Percentiles rank a stretch among this genome's conserved stretches.
These are phyloP conservation scores for Neomorphus geoffroyi DNA, from an alignment of 2,797 vertebrate species.

Conservation along the genomic window DNA sequence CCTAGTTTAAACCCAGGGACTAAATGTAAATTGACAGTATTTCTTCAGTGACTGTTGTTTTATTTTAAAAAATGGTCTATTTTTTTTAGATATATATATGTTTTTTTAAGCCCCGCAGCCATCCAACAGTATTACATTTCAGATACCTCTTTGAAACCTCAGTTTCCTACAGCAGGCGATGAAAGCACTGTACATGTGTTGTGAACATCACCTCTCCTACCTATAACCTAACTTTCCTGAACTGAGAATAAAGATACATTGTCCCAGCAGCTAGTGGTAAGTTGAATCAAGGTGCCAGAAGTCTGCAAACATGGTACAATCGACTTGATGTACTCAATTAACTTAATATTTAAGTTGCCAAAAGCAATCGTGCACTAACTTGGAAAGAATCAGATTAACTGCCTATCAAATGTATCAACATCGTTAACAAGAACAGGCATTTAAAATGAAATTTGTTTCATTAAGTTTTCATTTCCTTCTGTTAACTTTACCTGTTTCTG, in stretches of 20 bases:
- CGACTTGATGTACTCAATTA: slow-evolving; percentile 17
- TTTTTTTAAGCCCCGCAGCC: slow-evolving; percentile 9
- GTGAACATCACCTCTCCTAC: slow-evolving; percentile 14
- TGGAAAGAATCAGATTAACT: slow-evolving; percentile 27
- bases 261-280: slow-evolving; percentile 30
- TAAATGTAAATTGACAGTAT: background rate
- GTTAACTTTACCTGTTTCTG: slow-evolving; percentile 90
- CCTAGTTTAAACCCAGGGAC: background rate
- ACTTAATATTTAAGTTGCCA: slow-evolving; percentile 1
- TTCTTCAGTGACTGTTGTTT: background rate
- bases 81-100: background rate
- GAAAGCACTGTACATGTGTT: background rate
- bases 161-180: slow-evolving; percentile 14
- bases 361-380: background rate
- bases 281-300: slow-evolving; percentile 25
- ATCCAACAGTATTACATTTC: slow-evolving; percentile 35
- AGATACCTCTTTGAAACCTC: slow-evolving; percentile 54
- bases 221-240: slow-evolving; percentile 37
- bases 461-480: slow-evolving; percentile 59
- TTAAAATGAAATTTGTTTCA: slow-evolving; percentile 38
- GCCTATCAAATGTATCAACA: slow-evolving; percentile 35
- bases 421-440: slow-evolving; percentile 33
- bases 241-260: background rate
- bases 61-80: background rate
- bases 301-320: background rate